Evolutionary conservation across 1,140 invertebrate genomes (phyloP), one percentile per base, ranked within the genome.

Genomic region (Pogonognathellus flavescens): DNA sequence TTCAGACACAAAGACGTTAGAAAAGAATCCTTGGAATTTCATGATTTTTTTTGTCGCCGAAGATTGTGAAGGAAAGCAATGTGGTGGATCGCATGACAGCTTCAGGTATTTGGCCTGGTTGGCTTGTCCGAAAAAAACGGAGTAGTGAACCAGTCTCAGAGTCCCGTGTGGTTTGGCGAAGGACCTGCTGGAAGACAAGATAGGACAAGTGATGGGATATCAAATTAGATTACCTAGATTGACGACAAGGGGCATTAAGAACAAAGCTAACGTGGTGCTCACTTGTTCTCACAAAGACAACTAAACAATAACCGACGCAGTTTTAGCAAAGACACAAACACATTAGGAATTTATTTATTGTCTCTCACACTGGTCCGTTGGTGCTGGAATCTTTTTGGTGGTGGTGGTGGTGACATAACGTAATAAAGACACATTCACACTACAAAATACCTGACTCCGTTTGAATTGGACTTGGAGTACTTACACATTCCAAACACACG

Each of bases 141-240:
- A 76, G 41, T 41, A 76, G 25, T 49, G 70, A 76, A 76, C 49
- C 41, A 76, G 70, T n/a, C n/a, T n/a, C n/a, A n/a, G n/a, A n/a
- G n/a, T 76, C 70, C 41, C 70, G 70, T 76, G 70, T 76, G 70
- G 31, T 76, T 76, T 76, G 70, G 70, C 41, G 16, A 31, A 66
- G 62, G 62, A 66, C 25, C 62, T 66, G 31, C 62, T 66, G 31
- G 31, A 76, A 76, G 70, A 76, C 70, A 76, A 76, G 70, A 76
- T 50, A 76, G n/a, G 70, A 50, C 70, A 76, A 76, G 70, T 76
- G 70, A 76, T 76, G 41, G 70, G 70, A 76, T 76, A 76, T 76
- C 70, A 76, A 76, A 76, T 76, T 76, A 76, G 70, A 76, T 76
- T 76, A 76, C 25, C 49, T 76, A 76, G 70, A 76, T 49, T 76